Conservation (phyloP, 2,888 invertebrate genomes). For the Conus canariensis region DNA sequence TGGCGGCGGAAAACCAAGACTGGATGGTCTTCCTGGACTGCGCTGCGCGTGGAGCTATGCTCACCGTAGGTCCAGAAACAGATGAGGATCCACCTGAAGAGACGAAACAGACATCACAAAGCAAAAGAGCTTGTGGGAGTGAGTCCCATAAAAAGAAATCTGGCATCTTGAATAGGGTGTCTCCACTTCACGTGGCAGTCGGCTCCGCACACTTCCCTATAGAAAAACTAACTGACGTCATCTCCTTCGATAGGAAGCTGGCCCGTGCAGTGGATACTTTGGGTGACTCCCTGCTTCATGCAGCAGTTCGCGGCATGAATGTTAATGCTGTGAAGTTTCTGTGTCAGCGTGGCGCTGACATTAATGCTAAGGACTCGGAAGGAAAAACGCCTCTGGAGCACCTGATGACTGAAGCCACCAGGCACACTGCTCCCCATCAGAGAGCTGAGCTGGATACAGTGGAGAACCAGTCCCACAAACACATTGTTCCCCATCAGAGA, state of each 20-base stretch:
- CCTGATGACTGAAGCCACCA: neutral
- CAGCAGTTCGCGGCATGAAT: neutral
- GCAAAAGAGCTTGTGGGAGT: neutral
- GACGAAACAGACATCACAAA: neutral
- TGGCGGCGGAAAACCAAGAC: neutral
- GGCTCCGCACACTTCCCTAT: neutral
- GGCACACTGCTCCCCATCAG: neutral
- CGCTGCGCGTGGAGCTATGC: neutral
- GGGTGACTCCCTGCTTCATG: neutral
- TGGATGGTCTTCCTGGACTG: neutral
- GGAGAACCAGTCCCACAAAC: too few species aligned
- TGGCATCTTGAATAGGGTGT: neutral
- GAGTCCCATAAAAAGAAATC: neutral
- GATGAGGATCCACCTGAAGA: neutral
- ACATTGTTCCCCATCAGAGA: too few species aligned
- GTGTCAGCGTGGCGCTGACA: neutral
- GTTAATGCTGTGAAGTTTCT: neutral
- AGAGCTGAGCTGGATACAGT: too few species aligned
- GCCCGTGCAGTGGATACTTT: neutral
- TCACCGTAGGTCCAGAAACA: neutral
- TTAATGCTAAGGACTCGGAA: neutral
- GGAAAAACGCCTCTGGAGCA: neutral
- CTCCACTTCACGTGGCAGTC: neutral
- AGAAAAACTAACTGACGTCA: neutral
- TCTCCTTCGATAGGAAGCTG: neutral